A percentile compares a stretch with the other conserved stretches of the same genome.
phyloP scores from a whole-genome alignment of 2,113 vertebrate species.

The Coreoperca whiteheadi region DNA sequence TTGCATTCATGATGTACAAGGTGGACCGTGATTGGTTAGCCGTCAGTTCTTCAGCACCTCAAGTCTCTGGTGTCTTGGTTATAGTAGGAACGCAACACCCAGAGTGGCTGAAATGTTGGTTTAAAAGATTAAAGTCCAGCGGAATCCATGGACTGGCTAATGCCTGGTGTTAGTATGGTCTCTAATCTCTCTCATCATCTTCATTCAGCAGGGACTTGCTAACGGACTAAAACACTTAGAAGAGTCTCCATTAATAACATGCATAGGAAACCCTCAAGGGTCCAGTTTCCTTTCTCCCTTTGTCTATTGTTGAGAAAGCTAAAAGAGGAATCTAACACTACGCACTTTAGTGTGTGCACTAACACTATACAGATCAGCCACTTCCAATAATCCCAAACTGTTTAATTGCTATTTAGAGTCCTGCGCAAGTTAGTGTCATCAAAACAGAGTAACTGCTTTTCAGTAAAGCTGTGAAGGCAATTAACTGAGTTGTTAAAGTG shows the following conservation, averaged over 20 bases:
- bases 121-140: constrained; percentile 19
- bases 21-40: no score
- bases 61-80: no score
- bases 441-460: not conserved
- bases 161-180: not conserved
- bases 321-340: not conserved
- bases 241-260: not conserved
- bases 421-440: not conserved
- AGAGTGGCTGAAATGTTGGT: not conserved
- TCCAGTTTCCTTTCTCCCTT: not conserved
- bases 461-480: not conserved
- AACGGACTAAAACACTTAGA: not conserved
- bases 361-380: not conserved
- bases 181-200: constrained; percentile 21
- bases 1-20: no score
- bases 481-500: not conserved
- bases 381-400: not conserved
- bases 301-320: not conserved
- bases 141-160: not conserved
- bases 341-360: no score
- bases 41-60: no score
- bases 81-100: no score
- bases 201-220: not conserved
- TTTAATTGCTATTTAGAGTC: not conserved
- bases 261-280: not conserved